Evolutionary conservation across 2,113 vertebrate species (phyloP).

Genomic region (Pagrus major): DNA sequence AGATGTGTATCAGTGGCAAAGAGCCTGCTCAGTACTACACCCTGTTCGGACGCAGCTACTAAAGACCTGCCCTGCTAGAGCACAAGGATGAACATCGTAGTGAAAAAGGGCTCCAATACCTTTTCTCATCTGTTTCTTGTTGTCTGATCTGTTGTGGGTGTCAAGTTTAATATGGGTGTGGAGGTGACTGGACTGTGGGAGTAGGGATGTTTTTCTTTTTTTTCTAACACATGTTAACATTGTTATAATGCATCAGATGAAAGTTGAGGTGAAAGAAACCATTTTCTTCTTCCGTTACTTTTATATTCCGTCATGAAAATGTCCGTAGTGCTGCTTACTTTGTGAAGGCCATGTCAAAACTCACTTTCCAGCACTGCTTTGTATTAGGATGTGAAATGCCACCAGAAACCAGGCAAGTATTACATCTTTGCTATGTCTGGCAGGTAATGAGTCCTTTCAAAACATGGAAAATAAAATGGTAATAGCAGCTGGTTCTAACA

Average conservation of each 20-base stretch:
- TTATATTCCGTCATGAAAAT: neutral
- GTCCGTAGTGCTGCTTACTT: neutral
- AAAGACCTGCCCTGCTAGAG: conserved; percentile 39
- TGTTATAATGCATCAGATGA: neutral
- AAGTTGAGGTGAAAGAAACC: neutral
- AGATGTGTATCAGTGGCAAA: conserved; percentile 90
- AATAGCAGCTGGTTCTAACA: neutral
- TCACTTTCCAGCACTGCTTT: neutral
- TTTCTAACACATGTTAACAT: conserved; percentile 13
- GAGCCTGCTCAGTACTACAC: conserved; percentile 94
- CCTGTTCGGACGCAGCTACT: conserved; percentile 98
- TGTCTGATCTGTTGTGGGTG: conserved; percentile 12
- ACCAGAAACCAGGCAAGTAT: neutral
- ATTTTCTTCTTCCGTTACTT: neutral
- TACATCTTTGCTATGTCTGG: neutral
- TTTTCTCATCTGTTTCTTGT: conserved; percentile 9
- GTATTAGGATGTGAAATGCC: neutral
- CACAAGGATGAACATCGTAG: neutral
- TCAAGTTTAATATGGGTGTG: neutral
- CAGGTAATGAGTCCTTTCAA: conserved; percentile 1
- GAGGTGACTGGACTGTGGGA: conserved; percentile 9
- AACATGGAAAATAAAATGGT: neutral
- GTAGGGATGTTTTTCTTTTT: neutral
- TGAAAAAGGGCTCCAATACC: conserved; percentile 54
- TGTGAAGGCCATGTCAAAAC: neutral